A percentile compares a stretch with the other conserved stretches of the same genome.
phyloP scores from a whole-genome alignment of 2,888 invertebrate species.

The Pimpla rufipes region DNA sequence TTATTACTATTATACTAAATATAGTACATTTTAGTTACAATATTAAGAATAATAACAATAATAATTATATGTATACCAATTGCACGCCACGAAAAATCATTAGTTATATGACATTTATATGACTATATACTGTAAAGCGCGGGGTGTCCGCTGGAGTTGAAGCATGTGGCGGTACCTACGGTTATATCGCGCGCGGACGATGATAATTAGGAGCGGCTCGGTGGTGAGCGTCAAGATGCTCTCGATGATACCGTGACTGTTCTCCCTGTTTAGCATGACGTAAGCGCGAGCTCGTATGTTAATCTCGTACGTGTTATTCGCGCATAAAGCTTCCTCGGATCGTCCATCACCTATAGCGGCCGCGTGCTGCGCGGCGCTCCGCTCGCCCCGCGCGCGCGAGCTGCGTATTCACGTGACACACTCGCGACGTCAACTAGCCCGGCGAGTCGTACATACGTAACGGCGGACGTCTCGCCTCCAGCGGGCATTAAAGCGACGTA shows the following conservation, averaged over 20 bases:
- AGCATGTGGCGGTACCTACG: conserved; percentile 42
- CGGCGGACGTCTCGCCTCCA: conserved; percentile 45
- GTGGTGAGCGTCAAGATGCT: conserved; percentile 73
- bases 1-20: too few species aligned
- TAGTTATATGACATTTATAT: not conserved
- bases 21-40: too few species aligned
- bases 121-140: not conserved
- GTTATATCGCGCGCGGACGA: conserved; percentile 54
- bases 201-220: conserved; percentile 60
- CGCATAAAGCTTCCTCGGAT: conserved; percentile 54
- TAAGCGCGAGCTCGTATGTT: conserved; percentile 72
- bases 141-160: conserved; percentile 34
- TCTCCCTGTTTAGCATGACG: conserved; percentile 70
- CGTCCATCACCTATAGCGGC: conserved; percentile 59
- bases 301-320: conserved; percentile 67
- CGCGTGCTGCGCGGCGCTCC: too few species aligned
- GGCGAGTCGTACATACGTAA: conserved; percentile 55
- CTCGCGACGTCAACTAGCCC: conserved; percentile 59
- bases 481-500: conserved; percentile 46
- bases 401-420: conserved; percentile 41
- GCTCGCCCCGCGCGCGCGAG: conserved; percentile 21
- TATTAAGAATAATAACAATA: too few species aligned
- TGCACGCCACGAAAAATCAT: too few species aligned
- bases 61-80: too few species aligned
- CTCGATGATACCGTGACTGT: conserved; percentile 74